A percentile compares a stretch with the other conserved stretches of the same genome.
Conservation (phyloP, 2,113 vertebrate species). For the Trichomycterus rosablanca region DNA sequence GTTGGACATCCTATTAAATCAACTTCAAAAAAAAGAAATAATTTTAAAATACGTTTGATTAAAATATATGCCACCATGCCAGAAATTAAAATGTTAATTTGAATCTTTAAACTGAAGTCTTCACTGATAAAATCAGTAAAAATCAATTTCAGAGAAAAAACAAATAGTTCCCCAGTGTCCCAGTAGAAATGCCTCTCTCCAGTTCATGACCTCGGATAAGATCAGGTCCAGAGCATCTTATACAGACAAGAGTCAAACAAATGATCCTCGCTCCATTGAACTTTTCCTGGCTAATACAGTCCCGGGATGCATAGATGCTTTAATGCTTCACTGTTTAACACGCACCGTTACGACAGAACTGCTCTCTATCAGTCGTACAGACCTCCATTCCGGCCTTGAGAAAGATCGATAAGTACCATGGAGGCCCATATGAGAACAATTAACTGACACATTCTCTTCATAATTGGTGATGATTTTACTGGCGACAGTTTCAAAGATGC, state of each 20-base stretch:
- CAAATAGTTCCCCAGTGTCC: background rate
- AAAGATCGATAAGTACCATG: conserved; percentile 1
- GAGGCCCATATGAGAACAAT: background rate
- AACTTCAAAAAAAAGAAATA: too few relatives aligned
- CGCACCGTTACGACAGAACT: background rate
- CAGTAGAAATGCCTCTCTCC: conserved; percentile 2
- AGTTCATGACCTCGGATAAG: conserved; percentile 14
- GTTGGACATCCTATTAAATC: too few relatives aligned
- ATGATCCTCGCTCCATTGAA: conserved; percentile 19
- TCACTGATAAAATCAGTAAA: background rate
- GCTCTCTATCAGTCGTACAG: background rate
- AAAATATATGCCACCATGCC: too few relatives aligned
- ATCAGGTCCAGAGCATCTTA: conserved; percentile 22
- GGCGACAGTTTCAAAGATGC: conserved; percentile 1
- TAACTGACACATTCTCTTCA: background rate
- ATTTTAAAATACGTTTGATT: too few relatives aligned
- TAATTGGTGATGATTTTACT: conserved; percentile 11
- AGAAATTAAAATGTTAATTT: too few relatives aligned
- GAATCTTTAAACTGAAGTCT: too few relatives aligned
- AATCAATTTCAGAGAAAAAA: conserved; percentile 25
- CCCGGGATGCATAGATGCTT: conserved; percentile 16
- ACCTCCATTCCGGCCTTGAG: background rate
- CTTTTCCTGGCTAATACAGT: conserved; percentile 22
- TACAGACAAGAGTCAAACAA: conserved; percentile 25
- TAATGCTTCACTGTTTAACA: conserved; percentile 1